Percentiles rank a stretch among this genome's conserved stretches.
Conservation (phyloP, 1,140 invertebrate genomes). For the Drosophila gunungcola region DNA sequence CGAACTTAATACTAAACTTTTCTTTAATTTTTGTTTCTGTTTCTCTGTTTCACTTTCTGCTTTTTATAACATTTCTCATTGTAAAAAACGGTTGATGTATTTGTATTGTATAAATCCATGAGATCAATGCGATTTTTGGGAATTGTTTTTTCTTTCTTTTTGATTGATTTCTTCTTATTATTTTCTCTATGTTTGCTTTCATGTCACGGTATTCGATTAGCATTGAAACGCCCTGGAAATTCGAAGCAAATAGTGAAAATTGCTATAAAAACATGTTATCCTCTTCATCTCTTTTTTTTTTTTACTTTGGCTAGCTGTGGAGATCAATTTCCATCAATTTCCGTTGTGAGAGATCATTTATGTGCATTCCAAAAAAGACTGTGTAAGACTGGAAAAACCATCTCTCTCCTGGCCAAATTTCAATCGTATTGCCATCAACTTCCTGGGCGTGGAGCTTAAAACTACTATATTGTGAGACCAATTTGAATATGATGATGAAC, state of each 20-base stretch:
- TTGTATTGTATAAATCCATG: slow-evolving; percentile 81
- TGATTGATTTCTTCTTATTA: slow-evolving; percentile 46
- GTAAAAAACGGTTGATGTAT: slow-evolving; percentile 63
- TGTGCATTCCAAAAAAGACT: slow-evolving; percentile 64
- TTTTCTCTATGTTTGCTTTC: slow-evolving; percentile 58
- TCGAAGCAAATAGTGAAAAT: slow-evolving; percentile 48
- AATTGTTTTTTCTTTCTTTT: slow-evolving; percentile 74
- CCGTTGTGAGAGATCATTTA: slow-evolving; percentile 73
- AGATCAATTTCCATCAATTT: slow-evolving; percentile 75
- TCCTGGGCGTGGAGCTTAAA: slow-evolving; percentile 53
- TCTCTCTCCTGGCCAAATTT: slow-evolving; percentile 26
- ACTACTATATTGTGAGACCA: slow-evolving; percentile 76
- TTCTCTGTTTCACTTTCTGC: slow-evolving; percentile 35
- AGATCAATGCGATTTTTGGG: slow-evolving; percentile 85
- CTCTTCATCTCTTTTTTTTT: slow-evolving; percentile 12
- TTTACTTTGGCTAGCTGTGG: slow-evolving; percentile 73
- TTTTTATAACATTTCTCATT: slow-evolving; percentile 57
- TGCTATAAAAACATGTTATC: slow-evolving; percentile 8
- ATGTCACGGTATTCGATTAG: slow-evolving; percentile 66
- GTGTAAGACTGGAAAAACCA: slow-evolving; percentile 25
- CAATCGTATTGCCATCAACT: slow-evolving; percentile 46
- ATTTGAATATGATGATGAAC: slow-evolving; percentile 71
- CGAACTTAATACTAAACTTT: slow-evolving; percentile 69
- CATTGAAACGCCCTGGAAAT: slow-evolving; percentile 73
- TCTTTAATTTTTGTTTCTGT: slow-evolving; percentile 43